These are phyloP conservation scores for Copsychus sechellarum DNA, from an alignment of 2,113 vertebrate species.

Conservation along the genomic window DNA sequence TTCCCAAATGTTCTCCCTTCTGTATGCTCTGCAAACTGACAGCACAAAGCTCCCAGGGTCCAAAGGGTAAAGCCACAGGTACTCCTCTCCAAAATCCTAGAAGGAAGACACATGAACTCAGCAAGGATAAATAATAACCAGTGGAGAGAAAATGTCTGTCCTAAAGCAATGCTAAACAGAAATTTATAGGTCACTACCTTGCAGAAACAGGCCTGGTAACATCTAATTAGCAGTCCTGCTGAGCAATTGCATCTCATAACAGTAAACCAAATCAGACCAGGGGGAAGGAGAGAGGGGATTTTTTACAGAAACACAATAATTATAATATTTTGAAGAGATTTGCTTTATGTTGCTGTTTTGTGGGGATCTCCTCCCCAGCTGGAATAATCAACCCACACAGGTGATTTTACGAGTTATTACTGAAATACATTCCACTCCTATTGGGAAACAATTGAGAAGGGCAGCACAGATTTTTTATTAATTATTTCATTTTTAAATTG, in stretches of 20 bases:
- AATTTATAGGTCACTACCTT: conserved; percentile 1
- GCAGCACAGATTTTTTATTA: not conserved
- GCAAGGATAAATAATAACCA: not conserved
- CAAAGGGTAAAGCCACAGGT: not conserved
- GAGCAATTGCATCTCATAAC: not conserved
- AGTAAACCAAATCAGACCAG: not conserved
- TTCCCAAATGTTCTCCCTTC: not conserved
- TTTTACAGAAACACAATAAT: not conserved
- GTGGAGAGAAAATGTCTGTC: not conserved
- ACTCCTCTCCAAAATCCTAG: not conserved
- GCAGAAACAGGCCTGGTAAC: conserved; percentile 9
- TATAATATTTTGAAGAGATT: not conserved
- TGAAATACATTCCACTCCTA: not conserved
- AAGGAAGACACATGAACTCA: not conserved
- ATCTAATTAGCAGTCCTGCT: conserved; percentile 18
- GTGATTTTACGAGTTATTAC: not conserved
- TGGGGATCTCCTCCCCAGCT: not conserved
- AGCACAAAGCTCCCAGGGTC: not conserved
- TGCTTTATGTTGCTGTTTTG: not conserved
- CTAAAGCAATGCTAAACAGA: conserved; percentile 13
- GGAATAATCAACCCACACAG: not conserved
- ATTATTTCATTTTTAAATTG: not conserved
- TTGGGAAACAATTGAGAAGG: not conserved
- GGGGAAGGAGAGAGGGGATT: not conserved
- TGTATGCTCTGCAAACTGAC: not conserved